phyloP scores from a whole-genome alignment of 2,797 vertebrate species.

The Coccyzus lansbergi region DNA sequence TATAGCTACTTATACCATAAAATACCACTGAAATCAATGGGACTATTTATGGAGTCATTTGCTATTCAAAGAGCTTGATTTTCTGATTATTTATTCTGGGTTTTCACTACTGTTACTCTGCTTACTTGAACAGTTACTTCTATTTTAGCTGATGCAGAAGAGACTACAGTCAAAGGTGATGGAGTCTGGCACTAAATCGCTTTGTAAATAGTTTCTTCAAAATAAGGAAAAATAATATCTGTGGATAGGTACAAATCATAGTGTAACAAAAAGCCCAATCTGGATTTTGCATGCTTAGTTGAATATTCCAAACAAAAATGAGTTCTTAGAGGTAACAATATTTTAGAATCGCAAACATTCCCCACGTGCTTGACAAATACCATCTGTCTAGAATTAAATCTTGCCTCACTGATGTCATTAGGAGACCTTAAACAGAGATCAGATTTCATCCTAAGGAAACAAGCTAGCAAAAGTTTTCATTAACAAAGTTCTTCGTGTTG shows the following conservation, averaged over 20 bases:
- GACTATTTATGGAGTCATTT: slow-evolving; percentile 69
- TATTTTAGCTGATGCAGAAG: slow-evolving; percentile 58
- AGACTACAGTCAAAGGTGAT: slow-evolving; percentile 50
- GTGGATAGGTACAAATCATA: not conserved
- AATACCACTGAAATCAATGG: slow-evolving; percentile 61
- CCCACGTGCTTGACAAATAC: not conserved
- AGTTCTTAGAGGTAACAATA: slow-evolving; percentile 26
- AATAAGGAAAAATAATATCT: slow-evolving; percentile 45
- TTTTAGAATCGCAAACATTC: not conserved
- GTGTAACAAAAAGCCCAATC: slow-evolving; percentile 9
- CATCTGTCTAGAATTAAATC: slow-evolving; percentile 44
- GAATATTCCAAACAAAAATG: slow-evolving; percentile 14
- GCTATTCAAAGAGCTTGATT: slow-evolving; percentile 62
- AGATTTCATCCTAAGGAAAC: not conserved
- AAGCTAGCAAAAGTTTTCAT: not conserved
- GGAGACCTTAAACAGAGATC: slow-evolving; percentile 14
- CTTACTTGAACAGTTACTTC: slow-evolving; percentile 59
- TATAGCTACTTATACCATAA: slow-evolving; percentile 40
- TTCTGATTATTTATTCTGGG: slow-evolving; percentile 67
- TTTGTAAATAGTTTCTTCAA: slow-evolving; percentile 38
- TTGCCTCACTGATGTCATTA: not conserved
- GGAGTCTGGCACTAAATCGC: slow-evolving; percentile 1
- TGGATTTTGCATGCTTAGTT: not conserved
- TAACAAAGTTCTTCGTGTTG: not conserved
- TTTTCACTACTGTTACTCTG: slow-evolving; percentile 52